Percentiles rank a stretch among this genome's conserved stretches.
Conservation (phyloP, 2,888 invertebrate genomes). For the Panorpa germanica region DNA sequence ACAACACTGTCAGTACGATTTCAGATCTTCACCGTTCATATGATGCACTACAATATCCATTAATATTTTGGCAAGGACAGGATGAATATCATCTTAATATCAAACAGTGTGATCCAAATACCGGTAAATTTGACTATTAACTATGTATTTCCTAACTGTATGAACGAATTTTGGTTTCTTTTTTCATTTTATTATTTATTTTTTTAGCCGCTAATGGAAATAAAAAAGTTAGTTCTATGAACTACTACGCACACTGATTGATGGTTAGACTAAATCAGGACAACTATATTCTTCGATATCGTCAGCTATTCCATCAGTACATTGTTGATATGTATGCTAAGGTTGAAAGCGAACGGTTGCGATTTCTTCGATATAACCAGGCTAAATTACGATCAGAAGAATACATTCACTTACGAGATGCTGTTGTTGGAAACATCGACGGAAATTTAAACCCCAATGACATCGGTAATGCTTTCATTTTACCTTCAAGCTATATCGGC, state of each 20-base stretch:
- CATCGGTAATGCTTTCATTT: constrained; percentile 12
- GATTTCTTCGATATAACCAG: constrained; percentile 17
- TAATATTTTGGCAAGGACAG: too few species aligned
- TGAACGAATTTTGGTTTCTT: constrained; percentile 7
- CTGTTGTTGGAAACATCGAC: constrained; percentile 12
- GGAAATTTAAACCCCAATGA: constrained; percentile 10
- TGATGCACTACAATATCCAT: constrained; percentile 18
- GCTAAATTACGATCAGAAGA: constrained; percentile 17
- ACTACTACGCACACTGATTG: too few species aligned
- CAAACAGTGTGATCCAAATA: constrained; percentile 11
- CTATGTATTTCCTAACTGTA: constrained; percentile 6
- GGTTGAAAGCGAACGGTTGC: constrained; percentile 19
- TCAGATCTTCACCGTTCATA: constrained; percentile 14
- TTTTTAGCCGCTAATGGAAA: constrained; percentile 2
- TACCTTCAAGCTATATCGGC: constrained; percentile 15
- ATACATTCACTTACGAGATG: constrained; percentile 17
- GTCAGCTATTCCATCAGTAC: constrained; percentile 18
- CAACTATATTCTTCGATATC: constrained; percentile 16
- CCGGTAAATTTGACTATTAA: constrained; percentile 9
- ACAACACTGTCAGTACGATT: constrained; percentile 11
- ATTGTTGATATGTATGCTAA: constrained; percentile 22
- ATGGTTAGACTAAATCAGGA: too few species aligned
- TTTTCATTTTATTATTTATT: neutral
- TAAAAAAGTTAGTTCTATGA: constrained; percentile 7
- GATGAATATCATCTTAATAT: constrained; percentile 11